These are phyloP conservation scores for Mythimna impura DNA, from an alignment of 2,888 invertebrate species.

Conservation along the genomic window DNA sequence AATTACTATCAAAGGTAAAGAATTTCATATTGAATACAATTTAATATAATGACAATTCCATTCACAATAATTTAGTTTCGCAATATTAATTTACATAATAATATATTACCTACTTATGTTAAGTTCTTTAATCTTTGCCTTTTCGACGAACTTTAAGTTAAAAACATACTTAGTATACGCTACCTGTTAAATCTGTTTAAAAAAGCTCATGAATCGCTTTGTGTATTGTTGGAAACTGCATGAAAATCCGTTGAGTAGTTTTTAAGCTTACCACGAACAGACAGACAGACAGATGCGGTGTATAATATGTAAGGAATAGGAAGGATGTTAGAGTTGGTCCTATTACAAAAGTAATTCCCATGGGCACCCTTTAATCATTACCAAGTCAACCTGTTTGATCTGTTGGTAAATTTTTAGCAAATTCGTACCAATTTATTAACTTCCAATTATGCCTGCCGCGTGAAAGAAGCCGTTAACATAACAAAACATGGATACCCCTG, in stretches of 20 bases:
- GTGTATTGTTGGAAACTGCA: too few relatives aligned
- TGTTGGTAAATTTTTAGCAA: neutral
- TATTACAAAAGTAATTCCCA: too few relatives aligned
- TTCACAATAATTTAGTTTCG: constrained; percentile 69
- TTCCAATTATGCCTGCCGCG: constrained; percentile 15
- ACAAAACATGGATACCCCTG: constrained; percentile 11
- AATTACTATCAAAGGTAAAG: constrained; percentile 44
- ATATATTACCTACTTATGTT: constrained; percentile 69
- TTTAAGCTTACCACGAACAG: too few relatives aligned
- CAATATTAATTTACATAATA: constrained; percentile 70
- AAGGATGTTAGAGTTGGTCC: too few relatives aligned
- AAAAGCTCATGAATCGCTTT: too few relatives aligned
- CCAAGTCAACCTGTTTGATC: neutral
- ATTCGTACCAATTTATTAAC: constrained; percentile 15
- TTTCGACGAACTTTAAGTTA: constrained; percentile 52
- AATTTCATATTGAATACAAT: constrained; percentile 49
- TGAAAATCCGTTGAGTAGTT: too few relatives aligned
- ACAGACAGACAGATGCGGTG: too few relatives aligned
- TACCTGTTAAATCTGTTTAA: neutral
- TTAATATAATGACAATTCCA: constrained; percentile 46
- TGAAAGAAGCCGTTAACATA: constrained; percentile 13
- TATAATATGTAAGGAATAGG: too few relatives aligned
- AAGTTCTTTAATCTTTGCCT: constrained; percentile 77
- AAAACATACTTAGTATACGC: constrained; percentile 54
- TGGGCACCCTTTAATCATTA: neutral